Percentiles rank a stretch among this genome's conserved stretches.
Evolutionary conservation across 1,140 invertebrate species (phyloP).

Genomic region (Papilio xuthus): DNA sequence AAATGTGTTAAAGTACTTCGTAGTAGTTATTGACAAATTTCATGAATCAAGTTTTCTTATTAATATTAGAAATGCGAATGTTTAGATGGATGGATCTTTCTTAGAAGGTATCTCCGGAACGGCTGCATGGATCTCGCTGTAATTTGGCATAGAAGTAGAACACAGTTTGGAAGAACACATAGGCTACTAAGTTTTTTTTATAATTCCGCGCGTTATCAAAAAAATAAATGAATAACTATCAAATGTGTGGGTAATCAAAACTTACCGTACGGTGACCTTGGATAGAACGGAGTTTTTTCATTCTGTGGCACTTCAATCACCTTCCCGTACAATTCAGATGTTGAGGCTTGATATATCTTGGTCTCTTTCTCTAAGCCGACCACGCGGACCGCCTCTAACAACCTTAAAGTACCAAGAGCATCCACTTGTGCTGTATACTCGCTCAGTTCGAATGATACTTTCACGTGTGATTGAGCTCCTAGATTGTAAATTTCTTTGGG

Average conservation of each 20-base stretch:
- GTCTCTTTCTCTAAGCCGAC: constrained; percentile 93
- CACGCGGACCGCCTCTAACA: constrained; percentile 97
- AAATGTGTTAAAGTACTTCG: constrained; percentile 23
- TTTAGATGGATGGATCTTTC: too few relatives aligned
- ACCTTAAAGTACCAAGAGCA: constrained; percentile 96
- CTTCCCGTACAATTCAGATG: constrained; percentile 99
- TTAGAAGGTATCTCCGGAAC: too few relatives aligned
- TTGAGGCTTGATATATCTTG: constrained; percentile 99
- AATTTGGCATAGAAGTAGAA: too few relatives aligned
- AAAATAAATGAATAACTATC: background rate
- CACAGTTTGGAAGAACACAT: too few relatives aligned
- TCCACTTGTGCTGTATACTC: constrained; percentile 99
- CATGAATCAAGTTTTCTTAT: too few relatives aligned
- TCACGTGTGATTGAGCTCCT: constrained; percentile 99
- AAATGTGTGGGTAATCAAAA: background rate
- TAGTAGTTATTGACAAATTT: constrained; percentile 14
- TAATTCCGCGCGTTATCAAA: too few relatives aligned
- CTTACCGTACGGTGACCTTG: constrained; percentile 99
- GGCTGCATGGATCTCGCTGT: too few relatives aligned
- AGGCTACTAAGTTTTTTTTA: too few relatives aligned
- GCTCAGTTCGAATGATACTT: constrained; percentile 98
- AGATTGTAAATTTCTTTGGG: constrained; percentile 99
- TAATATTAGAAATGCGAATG: too few relatives aligned
- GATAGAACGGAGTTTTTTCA: constrained; percentile 99
- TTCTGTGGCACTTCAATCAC: constrained; percentile 97